Conservation (phyloP, 1,140 invertebrate species). For the Drosophila obscura region DNA sequence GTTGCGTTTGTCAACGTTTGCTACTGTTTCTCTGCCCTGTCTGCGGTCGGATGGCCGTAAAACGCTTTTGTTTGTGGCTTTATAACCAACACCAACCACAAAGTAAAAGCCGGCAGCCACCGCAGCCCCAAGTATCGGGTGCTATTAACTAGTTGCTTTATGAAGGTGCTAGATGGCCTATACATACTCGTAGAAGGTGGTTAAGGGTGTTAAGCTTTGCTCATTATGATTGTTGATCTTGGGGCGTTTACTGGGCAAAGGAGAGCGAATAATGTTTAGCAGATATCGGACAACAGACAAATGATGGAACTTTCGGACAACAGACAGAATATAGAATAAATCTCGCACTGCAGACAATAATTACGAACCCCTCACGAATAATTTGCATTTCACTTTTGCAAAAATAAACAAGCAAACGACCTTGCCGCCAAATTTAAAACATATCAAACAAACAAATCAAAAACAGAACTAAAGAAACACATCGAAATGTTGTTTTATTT, state of each 20-base stretch:
- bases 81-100: constrained; percentile 30
- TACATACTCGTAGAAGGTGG: not conserved
- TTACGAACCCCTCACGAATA: not conserved
- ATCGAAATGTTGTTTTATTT: constrained; percentile 35
- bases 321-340: not conserved
- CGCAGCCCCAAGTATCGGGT: constrained; percentile 25
- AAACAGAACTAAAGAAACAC: constrained; percentile 53
- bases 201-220: constrained; percentile 9
- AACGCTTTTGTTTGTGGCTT: constrained; percentile 68
- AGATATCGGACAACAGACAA: constrained; percentile 5
- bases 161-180: constrained; percentile 18
- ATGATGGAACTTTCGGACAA: not conserved
- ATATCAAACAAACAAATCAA: constrained; percentile 72
- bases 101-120: constrained; percentile 41
- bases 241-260: too few species aligned
- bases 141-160: constrained; percentile 63
- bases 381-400: constrained; percentile 60
- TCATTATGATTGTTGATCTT: constrained; percentile 43
- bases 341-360: not conserved
- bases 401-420: constrained; percentile 28
- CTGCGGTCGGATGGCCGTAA: constrained; percentile 65
- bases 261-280: not conserved
- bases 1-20: constrained; percentile 40
- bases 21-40: constrained; percentile 22
- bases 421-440: constrained; percentile 68